Conservation (phyloP, 2,888 invertebrate genomes). For the Tipula vernalis region DNA sequence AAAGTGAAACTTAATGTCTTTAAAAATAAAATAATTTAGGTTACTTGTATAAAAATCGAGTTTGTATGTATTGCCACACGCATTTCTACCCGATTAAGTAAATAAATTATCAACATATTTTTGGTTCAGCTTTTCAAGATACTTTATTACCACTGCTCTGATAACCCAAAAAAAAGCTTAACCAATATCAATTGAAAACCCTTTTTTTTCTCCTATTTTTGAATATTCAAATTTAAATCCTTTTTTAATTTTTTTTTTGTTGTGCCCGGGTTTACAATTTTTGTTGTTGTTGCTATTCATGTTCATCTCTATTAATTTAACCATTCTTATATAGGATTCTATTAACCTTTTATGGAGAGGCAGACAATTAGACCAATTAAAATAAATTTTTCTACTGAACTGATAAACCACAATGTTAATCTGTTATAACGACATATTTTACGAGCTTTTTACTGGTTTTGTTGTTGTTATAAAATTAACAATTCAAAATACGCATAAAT, state of each 20-base stretch:
- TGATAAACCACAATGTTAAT: not conserved
- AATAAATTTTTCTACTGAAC: not conserved
- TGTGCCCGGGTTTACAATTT: not conserved
- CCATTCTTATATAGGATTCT: not conserved
- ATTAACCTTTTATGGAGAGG: not conserved
- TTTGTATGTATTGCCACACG: not conserved
- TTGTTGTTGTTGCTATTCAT: not conserved
- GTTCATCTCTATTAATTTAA: not conserved
- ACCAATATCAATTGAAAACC: not conserved
- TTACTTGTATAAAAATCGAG: not conserved
- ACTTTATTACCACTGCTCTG: not conserved
- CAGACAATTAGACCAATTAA: not conserved
- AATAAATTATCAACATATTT: not conserved
- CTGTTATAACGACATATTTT: conserved; percentile 4
- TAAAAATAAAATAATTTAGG: not conserved
- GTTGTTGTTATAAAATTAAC: not conserved
- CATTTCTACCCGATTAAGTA: not conserved
- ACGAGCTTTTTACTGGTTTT: not conserved
- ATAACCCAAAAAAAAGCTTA: not conserved
- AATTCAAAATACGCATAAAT: not conserved
- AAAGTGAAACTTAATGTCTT: not conserved
- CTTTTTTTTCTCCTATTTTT: not conserved
- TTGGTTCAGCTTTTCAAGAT: not conserved
- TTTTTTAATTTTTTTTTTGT: not conserved
- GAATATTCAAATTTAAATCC: not conserved